A percentile compares a stretch with the other conserved stretches of the same genome.
Conservation (phyloP, 2,113 vertebrate species). For the Tragelaphus buxtoni region DNA sequence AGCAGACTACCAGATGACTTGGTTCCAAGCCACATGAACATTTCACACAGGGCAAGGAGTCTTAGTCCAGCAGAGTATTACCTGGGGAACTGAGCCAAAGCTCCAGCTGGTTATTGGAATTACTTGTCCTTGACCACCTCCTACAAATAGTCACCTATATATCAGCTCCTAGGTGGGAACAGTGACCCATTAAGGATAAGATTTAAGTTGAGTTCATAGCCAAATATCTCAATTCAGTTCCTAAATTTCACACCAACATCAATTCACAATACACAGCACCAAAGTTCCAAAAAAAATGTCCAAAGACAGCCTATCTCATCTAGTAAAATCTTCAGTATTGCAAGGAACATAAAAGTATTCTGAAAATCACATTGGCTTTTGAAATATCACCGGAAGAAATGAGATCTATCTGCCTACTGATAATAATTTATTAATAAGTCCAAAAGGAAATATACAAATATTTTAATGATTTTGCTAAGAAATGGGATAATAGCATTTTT, state of each 20-base stretch:
- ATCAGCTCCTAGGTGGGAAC: not conserved
- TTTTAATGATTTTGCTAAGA: slow-evolving; percentile 14
- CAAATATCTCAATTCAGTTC: not conserved
- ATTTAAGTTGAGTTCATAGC: not conserved
- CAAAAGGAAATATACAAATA: not conserved
- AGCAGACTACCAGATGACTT: not conserved
- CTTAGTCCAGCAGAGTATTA: not conserved
- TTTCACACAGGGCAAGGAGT: not conserved
- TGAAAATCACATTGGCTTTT: slow-evolving; percentile 24
- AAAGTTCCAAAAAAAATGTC: slow-evolving; percentile 9
- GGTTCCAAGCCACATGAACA: not conserved
- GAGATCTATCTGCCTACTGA: not conserved
- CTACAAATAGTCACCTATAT: not conserved
- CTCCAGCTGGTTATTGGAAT: not conserved
- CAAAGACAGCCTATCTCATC: not conserved
- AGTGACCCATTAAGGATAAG: not conserved
- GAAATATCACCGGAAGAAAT: not conserved
- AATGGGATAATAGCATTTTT: not conserved
- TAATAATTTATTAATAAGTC: not conserved
- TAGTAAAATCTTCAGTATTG: not conserved
- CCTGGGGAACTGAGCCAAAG: not conserved
- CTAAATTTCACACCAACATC: not conserved
- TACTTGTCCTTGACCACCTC: not conserved
- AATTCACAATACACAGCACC: not conserved
- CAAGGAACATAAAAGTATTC: slow-evolving; percentile 20